Evolutionary conservation across 2,113 vertebrate genomes (phyloP).

Genomic region (Kryptolebias marmoratus): DNA sequence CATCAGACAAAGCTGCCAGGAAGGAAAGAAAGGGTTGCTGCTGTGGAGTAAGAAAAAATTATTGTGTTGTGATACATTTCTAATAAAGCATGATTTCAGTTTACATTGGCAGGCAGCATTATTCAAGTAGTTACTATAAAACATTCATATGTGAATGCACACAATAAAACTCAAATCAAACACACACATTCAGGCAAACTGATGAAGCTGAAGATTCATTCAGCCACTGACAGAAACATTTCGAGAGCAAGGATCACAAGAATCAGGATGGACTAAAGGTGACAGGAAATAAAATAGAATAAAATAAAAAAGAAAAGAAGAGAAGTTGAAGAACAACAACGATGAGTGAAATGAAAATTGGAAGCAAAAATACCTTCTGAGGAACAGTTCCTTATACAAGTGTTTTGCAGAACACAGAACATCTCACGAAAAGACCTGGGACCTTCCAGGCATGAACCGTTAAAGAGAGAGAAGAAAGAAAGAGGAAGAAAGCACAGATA

Average conservation of each 20-base stretch:
- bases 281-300: slow-evolving; percentile 4
- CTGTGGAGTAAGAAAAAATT: too few relatives aligned
- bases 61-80: too few relatives aligned
- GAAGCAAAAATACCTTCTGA: slow-evolving; percentile 94
- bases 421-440: slow-evolving; percentile 97
- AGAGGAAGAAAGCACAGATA: slow-evolving; percentile 42
- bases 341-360: slow-evolving; percentile 14
- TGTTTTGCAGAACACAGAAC: slow-evolving; percentile 98
- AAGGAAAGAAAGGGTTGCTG: not conserved
- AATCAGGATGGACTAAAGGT: slow-evolving; percentile 40
- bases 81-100: not conserved
- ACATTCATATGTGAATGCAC: too few relatives aligned
- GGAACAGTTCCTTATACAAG: slow-evolving; percentile 99
- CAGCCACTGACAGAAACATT: too few relatives aligned
- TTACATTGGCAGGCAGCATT: too few relatives aligned
- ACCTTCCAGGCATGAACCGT: slow-evolving; percentile 94
- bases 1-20: slow-evolving; percentile 34
- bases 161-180: too few relatives aligned
- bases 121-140: too few relatives aligned
- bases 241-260: slow-evolving; percentile 4
- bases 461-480: slow-evolving; percentile 62
- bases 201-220: too few relatives aligned
- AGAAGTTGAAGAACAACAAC: slow-evolving; percentile 7
- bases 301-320: slow-evolving; percentile 1
- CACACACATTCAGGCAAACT: too few relatives aligned